These are phyloP conservation scores for Drosophila sordidula DNA, from an alignment of 2,888 invertebrate species.

Conservation along the genomic window DNA sequence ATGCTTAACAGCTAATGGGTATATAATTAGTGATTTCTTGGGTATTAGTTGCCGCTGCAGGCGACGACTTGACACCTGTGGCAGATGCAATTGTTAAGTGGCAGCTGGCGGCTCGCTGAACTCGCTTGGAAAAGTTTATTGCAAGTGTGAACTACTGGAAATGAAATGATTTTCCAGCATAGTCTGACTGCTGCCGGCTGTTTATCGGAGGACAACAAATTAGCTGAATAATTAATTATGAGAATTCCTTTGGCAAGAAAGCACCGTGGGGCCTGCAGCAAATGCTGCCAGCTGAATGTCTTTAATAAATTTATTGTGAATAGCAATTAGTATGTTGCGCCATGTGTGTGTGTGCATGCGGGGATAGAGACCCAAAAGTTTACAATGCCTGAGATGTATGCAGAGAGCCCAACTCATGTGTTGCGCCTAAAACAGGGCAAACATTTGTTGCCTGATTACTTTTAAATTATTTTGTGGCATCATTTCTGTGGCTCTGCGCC, in stretches of 20 bases:
- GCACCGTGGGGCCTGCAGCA: conserved; percentile 21
- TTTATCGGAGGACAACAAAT: conserved; percentile 20
- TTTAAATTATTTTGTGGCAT: conserved; percentile 84
- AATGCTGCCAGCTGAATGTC: conserved; percentile 47
- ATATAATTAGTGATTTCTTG: not conserved
- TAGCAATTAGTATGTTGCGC: conserved; percentile 66
- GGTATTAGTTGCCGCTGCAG: not conserved
- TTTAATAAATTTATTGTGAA: conserved; percentile 78
- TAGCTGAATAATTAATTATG: conserved; percentile 59
- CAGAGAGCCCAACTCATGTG: conserved; percentile 51
- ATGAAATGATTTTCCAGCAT: conserved; percentile 16
- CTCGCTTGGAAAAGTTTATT: conserved; percentile 7
- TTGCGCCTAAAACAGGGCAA: conserved; percentile 71
- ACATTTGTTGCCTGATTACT: conserved; percentile 83
- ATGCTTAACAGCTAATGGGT: not conserved
- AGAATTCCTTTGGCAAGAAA: conserved; percentile 19
- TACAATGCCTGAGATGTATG: conserved; percentile 28
- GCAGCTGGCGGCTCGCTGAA: not conserved
- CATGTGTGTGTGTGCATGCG: conserved; percentile 18
- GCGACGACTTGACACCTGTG: conserved; percentile 3
- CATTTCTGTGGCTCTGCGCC: conserved; percentile 75
- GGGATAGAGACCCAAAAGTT: conserved; percentile 55
- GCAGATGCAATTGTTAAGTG: not conserved
- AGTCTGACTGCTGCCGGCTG: not conserved
- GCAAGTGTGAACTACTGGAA: conserved; percentile 11